Evolutionary conservation across 2,888 invertebrate genomes (phyloP), one percentile per base, ranked within the genome.

Genomic region (Macrosiphum euphorbiae): DNA sequence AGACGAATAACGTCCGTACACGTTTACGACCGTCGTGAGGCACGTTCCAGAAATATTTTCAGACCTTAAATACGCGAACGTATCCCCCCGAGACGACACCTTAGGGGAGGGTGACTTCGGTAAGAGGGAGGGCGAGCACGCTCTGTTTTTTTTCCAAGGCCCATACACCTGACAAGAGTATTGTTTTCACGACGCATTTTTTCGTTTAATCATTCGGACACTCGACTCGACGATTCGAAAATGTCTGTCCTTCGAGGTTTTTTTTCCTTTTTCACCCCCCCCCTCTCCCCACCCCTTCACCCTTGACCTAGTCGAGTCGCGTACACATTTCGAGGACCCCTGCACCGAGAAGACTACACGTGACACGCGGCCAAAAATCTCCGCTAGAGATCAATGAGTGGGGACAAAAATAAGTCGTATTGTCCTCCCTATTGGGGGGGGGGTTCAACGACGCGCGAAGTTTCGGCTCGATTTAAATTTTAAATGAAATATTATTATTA

Each of bases 391-490:
- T 67, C 61, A n/a, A 67, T n/a, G n/a, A n/a, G n/a, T n/a, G n/a
- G n/a, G n/a, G n/a, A n/a, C n/a, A n/a, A n/a, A n/a, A n/a, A n/a
- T n/a, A n/a, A n/a, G n/a, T n/a, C n/a, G n/a, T n/a, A n/a, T n/a
- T n/a, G 50, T 2, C 50, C 47, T 10, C 8, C 47, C 47, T 44
- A 3, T 3, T 44, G 44, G 47, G 8, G 0, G 47, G 11, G 47
- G 61, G n/a, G n/a, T n/a, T 67, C n/a, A n/a, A 67, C 61, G 28
- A n/a, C 13, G n/a, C n/a, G n/a, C 2, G 11, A 67, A n/a, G 13
- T 67, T 67, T 67, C n/a, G n/a, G 61, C n/a, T 67, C n/a, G n/a
- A 67, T n/a, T 67, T 67, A 67, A 67, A 67, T 67, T 67, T 67
- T 67, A 67, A 67, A 67, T 67, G 61, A 67, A 13, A 13, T n/a